Evolutionary conservation across 2,888 invertebrate species (phyloP).

Genomic region (Automeris io): DNA sequence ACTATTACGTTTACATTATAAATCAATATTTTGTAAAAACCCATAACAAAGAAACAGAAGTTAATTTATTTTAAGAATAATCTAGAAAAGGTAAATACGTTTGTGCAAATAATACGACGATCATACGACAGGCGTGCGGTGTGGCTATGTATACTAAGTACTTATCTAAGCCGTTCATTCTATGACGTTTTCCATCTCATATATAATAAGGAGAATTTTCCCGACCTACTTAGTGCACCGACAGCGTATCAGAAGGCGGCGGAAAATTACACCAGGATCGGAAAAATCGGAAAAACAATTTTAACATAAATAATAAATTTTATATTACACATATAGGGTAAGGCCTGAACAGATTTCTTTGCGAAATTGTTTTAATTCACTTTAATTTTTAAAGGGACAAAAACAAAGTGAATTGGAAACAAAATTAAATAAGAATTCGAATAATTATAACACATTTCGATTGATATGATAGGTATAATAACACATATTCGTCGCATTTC

Average conservation of each 20-base stretch:
- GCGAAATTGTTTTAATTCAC: neutral
- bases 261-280: neutral
- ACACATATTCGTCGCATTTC: too few relatives aligned
- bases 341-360: constrained; percentile 3
- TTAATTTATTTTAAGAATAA: constrained; percentile 3
- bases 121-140: neutral
- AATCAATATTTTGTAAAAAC: too few relatives aligned
- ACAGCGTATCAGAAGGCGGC: neutral
- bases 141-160: neutral
- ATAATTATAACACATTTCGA: too few relatives aligned
- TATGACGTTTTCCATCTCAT: neutral
- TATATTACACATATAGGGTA: neutral
- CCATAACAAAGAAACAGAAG: neutral
- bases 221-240: neutral
- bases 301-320: neutral
- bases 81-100: neutral
- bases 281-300: neutral
- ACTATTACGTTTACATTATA: too few relatives aligned
- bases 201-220: constrained; percentile 2
- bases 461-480: too few relatives aligned
- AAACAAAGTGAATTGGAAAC: neutral
- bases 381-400: neutral
- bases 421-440: too few relatives aligned
- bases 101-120: constrained; percentile 1
- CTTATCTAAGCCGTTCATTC: neutral